Base-by-base conservation (phyloP, 2,888 invertebrate species). In the Caenorhabditis wallacei region DNA sequence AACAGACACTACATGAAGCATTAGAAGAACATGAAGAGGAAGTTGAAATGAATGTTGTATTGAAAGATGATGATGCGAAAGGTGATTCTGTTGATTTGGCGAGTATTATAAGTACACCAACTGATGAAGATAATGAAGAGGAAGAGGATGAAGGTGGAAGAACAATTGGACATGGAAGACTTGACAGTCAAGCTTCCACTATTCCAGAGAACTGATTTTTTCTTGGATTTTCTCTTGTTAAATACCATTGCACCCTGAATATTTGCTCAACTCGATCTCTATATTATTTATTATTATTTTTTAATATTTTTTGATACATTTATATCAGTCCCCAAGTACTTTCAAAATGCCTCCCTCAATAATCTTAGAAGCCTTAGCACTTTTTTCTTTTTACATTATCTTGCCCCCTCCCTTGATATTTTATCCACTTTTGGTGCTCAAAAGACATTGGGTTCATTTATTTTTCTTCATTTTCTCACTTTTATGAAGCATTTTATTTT, bases 181-280 rank as follows among this genome's bases (percentile, higher is more conserved):
- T 46, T 8, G 61, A 76, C 46, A 76, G 76, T 43, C 59, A 68
- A 30, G 76, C 76, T 13, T 76, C 76, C 7, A 76, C 76, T 18
- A 69, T 76, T 30, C 66, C 75, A 1, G 69, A 78, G 46, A 70
- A 40, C 46, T 61, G 43, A 69, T 35, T 40, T 30, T 30, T 30
- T 30, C 3, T 30, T 30, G 3, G 8, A 13, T 46, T 16, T 24
- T 69, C 96, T 30, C 95, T 94, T 93, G 13, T 53, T 46, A 46
- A n/a, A 46, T n/a, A n/a, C n/a, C n/a, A n/a, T n/a, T 8, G 30
- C 30, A 30, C 30, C 30, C 30, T 30, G 30, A 43, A 43, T 43
- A 2, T 43, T 43, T 43, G 43, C 43, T 43, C 43, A 43, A 43
- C 10, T 37, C 5, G 43, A 43, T 10, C 43, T 3, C 30, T 30